Evolutionary conservation across 2,797 vertebrate species (phyloP).

Genomic region (Pitangus sulphuratus): DNA sequence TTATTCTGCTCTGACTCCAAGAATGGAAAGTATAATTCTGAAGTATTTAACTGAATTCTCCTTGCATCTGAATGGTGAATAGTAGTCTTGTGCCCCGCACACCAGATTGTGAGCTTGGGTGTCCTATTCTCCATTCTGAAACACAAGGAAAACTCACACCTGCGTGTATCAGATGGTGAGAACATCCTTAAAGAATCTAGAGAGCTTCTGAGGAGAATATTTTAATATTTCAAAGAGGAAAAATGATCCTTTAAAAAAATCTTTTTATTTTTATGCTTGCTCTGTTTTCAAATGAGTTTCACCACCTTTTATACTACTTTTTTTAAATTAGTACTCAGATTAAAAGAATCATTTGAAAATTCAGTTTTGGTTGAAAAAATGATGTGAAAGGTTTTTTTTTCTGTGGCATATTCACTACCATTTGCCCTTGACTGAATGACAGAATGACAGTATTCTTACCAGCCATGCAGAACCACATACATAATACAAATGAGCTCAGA

Average conservation of each 20-base stretch:
- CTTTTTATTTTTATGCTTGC: not conserved
- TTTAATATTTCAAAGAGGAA: not conserved
- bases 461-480: constrained; percentile 15
- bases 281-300: not conserved
- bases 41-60: not conserved
- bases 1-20: not conserved
- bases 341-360: not conserved
- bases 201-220: not conserved
- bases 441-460: not conserved
- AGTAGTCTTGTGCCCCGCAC: not conserved
- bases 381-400: not conserved
- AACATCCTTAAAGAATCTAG: not conserved
- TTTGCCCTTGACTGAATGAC: not conserved
- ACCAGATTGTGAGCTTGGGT: not conserved
- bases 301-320: not conserved
- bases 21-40: not conserved
- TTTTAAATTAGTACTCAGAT: not conserved
- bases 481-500: not conserved
- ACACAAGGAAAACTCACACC: not conserved
- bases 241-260: not conserved
- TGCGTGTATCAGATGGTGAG: not conserved
- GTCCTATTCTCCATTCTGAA: not conserved
- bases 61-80: not conserved
- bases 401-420: not conserved
- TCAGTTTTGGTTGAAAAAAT: not conserved